Evolutionary conservation across 2,797 vertebrate species (phyloP), one percentile per base, ranked within the genome.

Genomic region (Rachycentron canadum): DNA sequence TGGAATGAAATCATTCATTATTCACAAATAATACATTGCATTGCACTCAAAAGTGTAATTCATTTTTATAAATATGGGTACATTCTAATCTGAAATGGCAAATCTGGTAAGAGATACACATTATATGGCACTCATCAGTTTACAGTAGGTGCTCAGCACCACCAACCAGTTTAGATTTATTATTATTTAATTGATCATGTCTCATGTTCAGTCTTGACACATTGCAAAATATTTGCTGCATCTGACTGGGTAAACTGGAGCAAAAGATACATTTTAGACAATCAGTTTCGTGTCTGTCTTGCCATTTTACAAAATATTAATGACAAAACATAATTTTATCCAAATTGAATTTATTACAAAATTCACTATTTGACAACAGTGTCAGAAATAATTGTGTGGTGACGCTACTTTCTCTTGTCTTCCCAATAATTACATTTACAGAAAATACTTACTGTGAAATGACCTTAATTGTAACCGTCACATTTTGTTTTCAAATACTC

Each of bases 1-100:
- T 50, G 68, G 70, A 81, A 86, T 76, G 8, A 86, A 82, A 71
- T 80, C 41, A 82, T 76, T 73, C 36, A 74, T 83, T 83, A 81
- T 84, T 81, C 80, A 88, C 83, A 87, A 79, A 87, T 76, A 75
- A 85, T 55, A 89, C 82, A 89, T 66, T 82, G 43, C 69, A 79
- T 56, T 84, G 4, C 73, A 78, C 68, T 83, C 26, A 79, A 80
- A 66, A 72, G 70, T 71, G 60, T 68, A 78, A 57, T 60, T 45
- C 1, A 21, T 7, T 72, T 41, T 41, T 72, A 74, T 65, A 73
- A 82, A 79, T 32, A n/a, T 26, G 30, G 52, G 53, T 79, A 78
- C 63, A 83, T 82, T 83, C 73, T 65, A 76, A 78, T 76, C 45
- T 85, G 49, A 86, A 82, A 81, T 73, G 77, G 19, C 81, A 8